A percentile compares a stretch with the other conserved stretches of the same genome.
Evolutionary conservation across 1,140 invertebrate genomes (phyloP).

Genomic region (Rhysida immarginata): DNA sequence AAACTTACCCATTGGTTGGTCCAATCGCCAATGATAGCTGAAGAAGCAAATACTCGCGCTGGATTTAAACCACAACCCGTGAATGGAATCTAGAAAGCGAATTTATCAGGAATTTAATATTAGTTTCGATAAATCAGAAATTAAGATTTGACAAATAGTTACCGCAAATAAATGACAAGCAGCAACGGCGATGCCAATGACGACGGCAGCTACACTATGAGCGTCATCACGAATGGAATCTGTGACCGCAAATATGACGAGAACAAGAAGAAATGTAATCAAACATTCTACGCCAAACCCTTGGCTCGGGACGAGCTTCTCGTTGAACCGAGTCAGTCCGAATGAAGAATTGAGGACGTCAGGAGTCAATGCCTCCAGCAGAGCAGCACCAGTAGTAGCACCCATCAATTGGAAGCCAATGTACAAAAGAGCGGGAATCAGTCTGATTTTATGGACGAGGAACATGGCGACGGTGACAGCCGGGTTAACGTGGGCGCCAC

Average conservation of each 20-base stretch:
- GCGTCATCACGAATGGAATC: constrained; percentile 62
- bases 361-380: constrained; percentile 39
- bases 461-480: constrained; percentile 60
- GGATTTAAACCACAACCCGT: too few relatives aligned
- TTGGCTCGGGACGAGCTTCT: constrained; percentile 30
- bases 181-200: constrained; percentile 71
- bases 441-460: constrained; percentile 55
- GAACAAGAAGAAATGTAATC: constrained; percentile 39
- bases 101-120: not conserved
- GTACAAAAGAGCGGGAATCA: constrained; percentile 58
- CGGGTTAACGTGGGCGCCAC: too few relatives aligned
- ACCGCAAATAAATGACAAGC: constrained; percentile 71
- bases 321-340: constrained; percentile 16
- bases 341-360: constrained; percentile 16
- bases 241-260: constrained; percentile 71
- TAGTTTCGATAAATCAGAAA: too few relatives aligned
- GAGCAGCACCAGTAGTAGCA: constrained; percentile 53
- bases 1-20: too few relatives aligned
- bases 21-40: too few relatives aligned
- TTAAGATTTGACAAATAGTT: constrained; percentile 26
- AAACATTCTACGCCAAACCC: constrained; percentile 31
- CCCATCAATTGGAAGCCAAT: constrained; percentile 59
- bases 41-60: too few relatives aligned
- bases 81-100: not conserved
- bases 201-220: constrained; percentile 67